These are phyloP conservation scores for Clusia tigrina DNA, from an alignment of 2,888 invertebrate genomes.

Conservation along the genomic window DNA sequence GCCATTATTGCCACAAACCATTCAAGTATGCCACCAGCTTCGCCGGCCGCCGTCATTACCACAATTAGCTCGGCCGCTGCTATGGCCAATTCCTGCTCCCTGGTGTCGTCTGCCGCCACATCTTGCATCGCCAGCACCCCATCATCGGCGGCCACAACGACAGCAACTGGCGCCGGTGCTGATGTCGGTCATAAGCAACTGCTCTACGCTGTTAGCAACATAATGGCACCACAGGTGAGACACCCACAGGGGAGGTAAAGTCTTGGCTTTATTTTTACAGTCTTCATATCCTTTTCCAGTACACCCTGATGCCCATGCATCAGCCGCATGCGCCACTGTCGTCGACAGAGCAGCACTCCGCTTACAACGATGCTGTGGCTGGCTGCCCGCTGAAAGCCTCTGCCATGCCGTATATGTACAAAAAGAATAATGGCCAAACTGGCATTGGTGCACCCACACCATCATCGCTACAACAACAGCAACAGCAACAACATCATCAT, in stretches of 20 bases:
- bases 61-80: not conserved
- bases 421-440: slow-evolving; percentile 54
- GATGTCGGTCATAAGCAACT: slow-evolving; percentile 53
- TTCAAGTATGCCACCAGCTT: slow-evolving; percentile 49
- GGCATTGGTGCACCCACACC: not conserved
- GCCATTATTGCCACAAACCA: no score
- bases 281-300: slow-evolving; percentile 35
- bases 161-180: slow-evolving; percentile 40
- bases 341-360: slow-evolving; percentile 42
- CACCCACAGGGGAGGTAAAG: no score
- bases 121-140: no score
- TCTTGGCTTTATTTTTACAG: not conserved
- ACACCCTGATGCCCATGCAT: slow-evolving; percentile 44
- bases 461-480: no score
- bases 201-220: slow-evolving; percentile 56
- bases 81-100: not conserved
- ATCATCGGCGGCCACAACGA: no score
- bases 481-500: not conserved
- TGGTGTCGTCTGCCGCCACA: not conserved
- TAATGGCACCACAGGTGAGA: slow-evolving; percentile 58
- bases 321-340: slow-evolving; percentile 43
- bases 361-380: slow-evolving; percentile 30
- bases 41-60: slow-evolving; percentile 44
- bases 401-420: slow-evolving; percentile 56
- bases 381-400: slow-evolving; percentile 38